Conservation (phyloP, 2,113 vertebrate genomes). For the Parus major region DNA sequence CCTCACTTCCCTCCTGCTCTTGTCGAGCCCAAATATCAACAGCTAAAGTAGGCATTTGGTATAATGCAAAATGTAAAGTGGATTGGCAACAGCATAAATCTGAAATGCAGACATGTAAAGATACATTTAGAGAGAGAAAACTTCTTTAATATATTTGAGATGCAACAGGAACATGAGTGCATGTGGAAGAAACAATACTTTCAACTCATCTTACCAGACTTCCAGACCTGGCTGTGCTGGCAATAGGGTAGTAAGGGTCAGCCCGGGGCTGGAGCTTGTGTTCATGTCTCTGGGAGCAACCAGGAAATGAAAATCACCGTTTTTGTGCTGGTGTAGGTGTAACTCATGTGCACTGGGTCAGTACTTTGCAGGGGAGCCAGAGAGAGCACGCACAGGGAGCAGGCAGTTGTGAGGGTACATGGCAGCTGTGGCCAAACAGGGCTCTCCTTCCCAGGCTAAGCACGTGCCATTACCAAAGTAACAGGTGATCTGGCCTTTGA, state of each 20-base stretch:
- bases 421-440: background rate
- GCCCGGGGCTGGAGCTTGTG: background rate
- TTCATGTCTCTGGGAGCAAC: background rate
- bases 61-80: background rate
- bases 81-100: background rate
- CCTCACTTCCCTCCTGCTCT: background rate
- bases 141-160: background rate
- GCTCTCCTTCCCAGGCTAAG: background rate
- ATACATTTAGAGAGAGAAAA: background rate
- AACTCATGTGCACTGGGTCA: background rate
- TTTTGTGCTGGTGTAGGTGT: background rate
- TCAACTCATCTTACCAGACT: background rate
- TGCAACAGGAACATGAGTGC: background rate
- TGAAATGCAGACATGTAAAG: background rate
- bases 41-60: background rate
- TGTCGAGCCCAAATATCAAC: background rate
- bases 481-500: background rate
- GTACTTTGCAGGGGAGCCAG: background rate
- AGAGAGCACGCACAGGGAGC: fast-evolving
- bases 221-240: background rate
- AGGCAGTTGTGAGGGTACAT: background rate
- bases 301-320: background rate
- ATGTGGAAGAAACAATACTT: background rate
- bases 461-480: background rate
- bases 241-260: background rate